These are phyloP conservation scores for Lethenteron reissneri DNA, from an alignment of 2,113 vertebrate genomes.

Conservation along the genomic window DNA sequence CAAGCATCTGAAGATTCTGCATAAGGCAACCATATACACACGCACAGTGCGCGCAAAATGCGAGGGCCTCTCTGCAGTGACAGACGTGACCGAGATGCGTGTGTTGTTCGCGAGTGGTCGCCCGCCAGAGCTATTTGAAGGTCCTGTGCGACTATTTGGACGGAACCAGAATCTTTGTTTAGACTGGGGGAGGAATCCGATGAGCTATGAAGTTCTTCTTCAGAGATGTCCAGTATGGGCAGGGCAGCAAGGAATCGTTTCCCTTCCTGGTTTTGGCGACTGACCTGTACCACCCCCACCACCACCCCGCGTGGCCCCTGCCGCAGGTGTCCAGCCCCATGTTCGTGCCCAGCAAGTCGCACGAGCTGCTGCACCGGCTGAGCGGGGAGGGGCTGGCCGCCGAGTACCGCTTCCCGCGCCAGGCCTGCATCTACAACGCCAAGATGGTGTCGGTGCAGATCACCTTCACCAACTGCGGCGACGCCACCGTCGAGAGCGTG, in stretches of 20 bases:
- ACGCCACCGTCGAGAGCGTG: constrained; percentile 43
- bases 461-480: constrained; percentile 68
- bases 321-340: constrained; percentile 35
- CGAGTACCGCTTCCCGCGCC: constrained; percentile 71
- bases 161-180: no score
- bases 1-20: no score
- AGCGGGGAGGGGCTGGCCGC: constrained; percentile 66
- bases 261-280: accelerated
- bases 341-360: constrained; percentile 27
- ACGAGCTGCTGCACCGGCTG: constrained; percentile 74
- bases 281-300: background rate
- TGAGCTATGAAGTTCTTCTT: no score
- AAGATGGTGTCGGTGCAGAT: constrained; percentile 82
- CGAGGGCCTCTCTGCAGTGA: no score
- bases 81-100: no score
- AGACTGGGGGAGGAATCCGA: no score
- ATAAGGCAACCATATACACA: no score
- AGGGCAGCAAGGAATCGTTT: background rate
- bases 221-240: no score
- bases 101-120: no score
- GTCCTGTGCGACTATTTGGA: no score
- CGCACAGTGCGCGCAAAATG: no score
- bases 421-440: constrained; percentile 44
- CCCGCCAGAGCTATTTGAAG: no score
- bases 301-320: background rate